These are phyloP conservation scores for Drosophila rubida DNA, from an alignment of 2,888 invertebrate genomes.

Conservation along the genomic window DNA sequence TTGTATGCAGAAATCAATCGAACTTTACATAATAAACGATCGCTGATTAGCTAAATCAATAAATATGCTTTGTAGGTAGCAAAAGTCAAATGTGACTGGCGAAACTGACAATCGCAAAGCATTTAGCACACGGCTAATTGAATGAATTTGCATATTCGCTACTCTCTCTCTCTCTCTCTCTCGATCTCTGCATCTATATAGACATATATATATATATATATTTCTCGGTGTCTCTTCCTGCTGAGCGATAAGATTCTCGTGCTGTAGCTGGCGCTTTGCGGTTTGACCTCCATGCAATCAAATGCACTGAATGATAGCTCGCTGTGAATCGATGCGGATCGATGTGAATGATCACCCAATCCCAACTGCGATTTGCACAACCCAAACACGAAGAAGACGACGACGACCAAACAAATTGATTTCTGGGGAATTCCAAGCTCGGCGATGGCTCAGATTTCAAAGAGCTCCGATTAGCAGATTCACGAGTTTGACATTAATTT, in stretches of 20 bases:
- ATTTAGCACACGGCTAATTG: slow-evolving; percentile 67
- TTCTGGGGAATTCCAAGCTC: slow-evolving; percentile 11
- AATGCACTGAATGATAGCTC: neutral
- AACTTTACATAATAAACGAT: slow-evolving; percentile 74
- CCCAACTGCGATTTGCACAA: slow-evolving; percentile 1
- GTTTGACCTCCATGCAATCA: slow-evolving; percentile 1
- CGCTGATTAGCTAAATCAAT: slow-evolving; percentile 76
- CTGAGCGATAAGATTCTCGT: neutral
- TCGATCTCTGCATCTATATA: neutral
- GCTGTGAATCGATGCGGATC: too few relatives aligned
- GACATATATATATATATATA: too few relatives aligned
- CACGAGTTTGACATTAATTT: neutral
- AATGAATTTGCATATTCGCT: slow-evolving; percentile 71
- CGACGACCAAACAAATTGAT: slow-evolving; percentile 11
- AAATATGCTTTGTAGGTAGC: slow-evolving; percentile 73
- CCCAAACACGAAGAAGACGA: neutral
- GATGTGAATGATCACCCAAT: neutral
- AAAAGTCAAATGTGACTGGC: slow-evolving; percentile 65
- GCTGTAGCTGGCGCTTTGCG: slow-evolving; percentile 6
- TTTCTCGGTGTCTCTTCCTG: neutral
- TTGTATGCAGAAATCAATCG: slow-evolving; percentile 62
- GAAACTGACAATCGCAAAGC: slow-evolving; percentile 48
- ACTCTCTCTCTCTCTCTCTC: too few relatives aligned
- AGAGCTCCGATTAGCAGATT: slow-evolving; percentile 4
- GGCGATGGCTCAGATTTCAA: slow-evolving; percentile 10